Evolutionary conservation across 2,797 vertebrate genomes (phyloP).

Genomic region (Ctenopoma kingsleyae): DNA sequence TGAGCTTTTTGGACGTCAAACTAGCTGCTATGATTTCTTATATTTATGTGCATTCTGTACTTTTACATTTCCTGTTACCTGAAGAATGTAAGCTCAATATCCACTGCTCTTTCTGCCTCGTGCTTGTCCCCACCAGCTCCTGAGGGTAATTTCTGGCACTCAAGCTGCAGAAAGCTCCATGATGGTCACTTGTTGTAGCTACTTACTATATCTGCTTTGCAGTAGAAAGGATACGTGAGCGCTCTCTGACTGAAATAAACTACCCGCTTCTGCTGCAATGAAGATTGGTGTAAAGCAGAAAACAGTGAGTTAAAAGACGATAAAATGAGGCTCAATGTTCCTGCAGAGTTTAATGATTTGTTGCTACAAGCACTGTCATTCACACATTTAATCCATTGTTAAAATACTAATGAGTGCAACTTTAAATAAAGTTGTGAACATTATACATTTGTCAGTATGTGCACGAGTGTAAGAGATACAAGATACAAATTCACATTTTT

Average conservation of each 20-base stretch:
- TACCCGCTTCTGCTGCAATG: not conserved
- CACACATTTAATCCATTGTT: not conserved
- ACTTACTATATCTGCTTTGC: not conserved
- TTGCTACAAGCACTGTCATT: not conserved
- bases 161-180: not conserved
- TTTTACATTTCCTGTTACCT: too few relatives aligned
- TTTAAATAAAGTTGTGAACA: not conserved
- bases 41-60: not conserved
- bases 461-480: too few relatives aligned
- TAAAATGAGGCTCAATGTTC: not conserved
- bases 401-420: not conserved
- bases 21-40: not conserved
- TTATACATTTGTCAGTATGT: too few relatives aligned
- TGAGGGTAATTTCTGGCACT: not conserved
- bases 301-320: not conserved
- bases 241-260: not conserved
- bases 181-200: not conserved
- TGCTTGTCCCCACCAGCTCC: slow-evolving; percentile 5
- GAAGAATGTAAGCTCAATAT: not conserved
- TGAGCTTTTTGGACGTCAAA: too few relatives aligned
- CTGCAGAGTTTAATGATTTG: not conserved
- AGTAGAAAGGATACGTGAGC: not conserved
- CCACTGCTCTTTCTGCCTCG: not conserved
- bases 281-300: too few relatives aligned
- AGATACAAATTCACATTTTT: too few relatives aligned